A percentile compares a stretch with the other conserved stretches of the same genome.
These are phyloP conservation scores for Phortica magna DNA, from an alignment of 2,888 invertebrate species.

Conservation along the genomic window DNA sequence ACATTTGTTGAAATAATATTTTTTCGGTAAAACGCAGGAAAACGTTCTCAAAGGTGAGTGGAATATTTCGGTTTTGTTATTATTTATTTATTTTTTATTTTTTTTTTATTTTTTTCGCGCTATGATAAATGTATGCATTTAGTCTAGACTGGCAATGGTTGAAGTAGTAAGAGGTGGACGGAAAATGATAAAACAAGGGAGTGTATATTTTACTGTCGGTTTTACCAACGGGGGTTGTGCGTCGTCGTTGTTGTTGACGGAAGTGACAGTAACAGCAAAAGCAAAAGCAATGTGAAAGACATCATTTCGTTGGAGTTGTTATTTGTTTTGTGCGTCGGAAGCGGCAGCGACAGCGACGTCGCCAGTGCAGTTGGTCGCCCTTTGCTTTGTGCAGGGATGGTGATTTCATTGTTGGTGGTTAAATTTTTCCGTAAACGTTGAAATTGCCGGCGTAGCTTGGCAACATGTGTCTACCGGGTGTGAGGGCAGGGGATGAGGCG, in stretches of 20 bases:
- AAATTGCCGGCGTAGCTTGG: slow-evolving; percentile 15
- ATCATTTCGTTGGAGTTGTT: slow-evolving; percentile 46
- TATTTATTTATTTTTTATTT: too few species aligned
- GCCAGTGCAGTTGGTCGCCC: neutral
- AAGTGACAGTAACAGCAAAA: slow-evolving; percentile 45
- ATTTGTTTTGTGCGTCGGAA: slow-evolving; percentile 28
- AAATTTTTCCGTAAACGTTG: neutral
- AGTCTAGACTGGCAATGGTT: slow-evolving; percentile 56
- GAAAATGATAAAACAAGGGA: neutral
- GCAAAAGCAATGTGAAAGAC: neutral
- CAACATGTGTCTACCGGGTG: slow-evolving; percentile 18
- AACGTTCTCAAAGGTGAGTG: slow-evolving; percentile 10
- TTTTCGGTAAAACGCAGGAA: neutral
- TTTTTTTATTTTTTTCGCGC: neutral
- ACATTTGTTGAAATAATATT: neutral
- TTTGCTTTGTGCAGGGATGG: neutral
- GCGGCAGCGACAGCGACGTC: too few species aligned
- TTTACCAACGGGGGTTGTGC: slow-evolving; percentile 29
- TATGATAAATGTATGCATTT: slow-evolving; percentile 36
- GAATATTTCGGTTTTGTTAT: neutral
- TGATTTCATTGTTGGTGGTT: slow-evolving; percentile 7
- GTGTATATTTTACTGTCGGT: neutral
- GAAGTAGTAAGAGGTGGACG: neutral
- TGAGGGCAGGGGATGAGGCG: neutral
- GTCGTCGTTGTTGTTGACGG: slow-evolving; percentile 62